These are phyloP conservation scores for Leucophenga maculata DNA, from an alignment of 2,888 invertebrate genomes.

Conservation along the genomic window DNA sequence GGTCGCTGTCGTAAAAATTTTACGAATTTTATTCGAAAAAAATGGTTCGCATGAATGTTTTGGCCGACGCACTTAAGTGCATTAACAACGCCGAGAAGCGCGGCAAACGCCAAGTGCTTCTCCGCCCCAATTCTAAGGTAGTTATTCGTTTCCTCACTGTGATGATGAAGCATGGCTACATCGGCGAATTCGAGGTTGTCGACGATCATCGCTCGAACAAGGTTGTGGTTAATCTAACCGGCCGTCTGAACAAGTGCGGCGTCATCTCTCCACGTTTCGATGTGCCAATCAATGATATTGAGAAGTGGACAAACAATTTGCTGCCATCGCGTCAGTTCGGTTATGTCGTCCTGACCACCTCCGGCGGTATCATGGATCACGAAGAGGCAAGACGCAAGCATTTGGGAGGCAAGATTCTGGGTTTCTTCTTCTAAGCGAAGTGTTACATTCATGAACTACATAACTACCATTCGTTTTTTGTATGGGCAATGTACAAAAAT, in stretches of 20 bases:
- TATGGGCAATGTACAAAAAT: constrained; percentile 1
- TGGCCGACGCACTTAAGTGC: constrained; percentile 97
- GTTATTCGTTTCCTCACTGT: constrained; percentile 98
- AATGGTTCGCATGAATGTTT: constrained; percentile 99
- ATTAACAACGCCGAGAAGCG: constrained; percentile 99
- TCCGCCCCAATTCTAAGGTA: constrained; percentile 98
- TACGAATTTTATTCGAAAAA: constrained; percentile 73
- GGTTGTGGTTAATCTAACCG: constrained; percentile 98
- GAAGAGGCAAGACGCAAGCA: constrained; percentile 99
- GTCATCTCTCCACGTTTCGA: constrained; percentile 98
- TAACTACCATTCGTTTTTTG: not conserved
- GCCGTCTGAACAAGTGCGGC: constrained; percentile 98
- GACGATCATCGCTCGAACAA: constrained; percentile 99
- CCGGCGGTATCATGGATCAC: constrained; percentile 99
- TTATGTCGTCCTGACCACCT: constrained; percentile 97
- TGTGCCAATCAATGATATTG: constrained; percentile 93
- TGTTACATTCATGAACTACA: not conserved
- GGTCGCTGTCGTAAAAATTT: constrained; percentile 9
- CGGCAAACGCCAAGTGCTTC: constrained; percentile 97
- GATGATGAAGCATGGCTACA: constrained; percentile 99
- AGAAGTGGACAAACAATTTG: constrained; percentile 96
- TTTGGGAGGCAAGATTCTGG: constrained; percentile 98
- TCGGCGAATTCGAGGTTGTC: constrained; percentile 98
- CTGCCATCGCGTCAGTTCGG: constrained; percentile 99
- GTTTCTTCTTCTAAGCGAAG: constrained; percentile 96